A percentile compares a stretch with the other conserved stretches of the same genome.
Conservation (phyloP, 2,888 invertebrate genomes). For the Phyllotreta striolata region DNA sequence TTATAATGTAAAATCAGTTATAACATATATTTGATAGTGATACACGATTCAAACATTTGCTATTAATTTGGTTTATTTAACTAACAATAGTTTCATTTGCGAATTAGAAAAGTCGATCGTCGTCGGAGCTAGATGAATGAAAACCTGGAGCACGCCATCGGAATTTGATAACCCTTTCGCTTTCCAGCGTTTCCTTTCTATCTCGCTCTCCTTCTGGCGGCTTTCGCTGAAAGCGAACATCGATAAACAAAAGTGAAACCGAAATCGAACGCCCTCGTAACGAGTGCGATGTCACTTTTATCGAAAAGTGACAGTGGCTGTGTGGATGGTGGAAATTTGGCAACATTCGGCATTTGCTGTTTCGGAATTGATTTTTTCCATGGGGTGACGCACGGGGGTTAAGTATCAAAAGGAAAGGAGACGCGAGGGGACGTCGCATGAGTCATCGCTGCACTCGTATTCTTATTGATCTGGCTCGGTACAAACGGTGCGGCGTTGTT, state of each 20-base stretch:
- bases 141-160: background rate
- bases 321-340: conserved; percentile 53
- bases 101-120: background rate
- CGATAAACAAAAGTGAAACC: conserved; percentile 28
- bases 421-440: conserved; percentile 55
- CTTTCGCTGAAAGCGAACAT: conserved; percentile 3
- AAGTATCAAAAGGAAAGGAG: conserved; percentile 37
- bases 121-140: background rate
- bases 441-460: conserved; percentile 59
- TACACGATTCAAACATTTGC: no score
- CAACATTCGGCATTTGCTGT: conserved; percentile 56
- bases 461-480: conserved; percentile 53
- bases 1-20: no score
- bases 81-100: no score
- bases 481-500: conserved; percentile 41
- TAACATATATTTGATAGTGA: no score
- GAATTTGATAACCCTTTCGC: conserved; percentile 15
- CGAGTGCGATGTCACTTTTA: conserved; percentile 41
- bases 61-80: no score
- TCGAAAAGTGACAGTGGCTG: conserved; percentile 33
- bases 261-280: conserved; percentile 29
- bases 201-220: background rate
- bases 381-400: conserved; percentile 27
- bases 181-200: background rate
- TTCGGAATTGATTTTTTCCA: no score